These are phyloP conservation scores for Acanthisitta chloris DNA, from an alignment of 2,113 vertebrate genomes.

Conservation along the genomic window DNA sequence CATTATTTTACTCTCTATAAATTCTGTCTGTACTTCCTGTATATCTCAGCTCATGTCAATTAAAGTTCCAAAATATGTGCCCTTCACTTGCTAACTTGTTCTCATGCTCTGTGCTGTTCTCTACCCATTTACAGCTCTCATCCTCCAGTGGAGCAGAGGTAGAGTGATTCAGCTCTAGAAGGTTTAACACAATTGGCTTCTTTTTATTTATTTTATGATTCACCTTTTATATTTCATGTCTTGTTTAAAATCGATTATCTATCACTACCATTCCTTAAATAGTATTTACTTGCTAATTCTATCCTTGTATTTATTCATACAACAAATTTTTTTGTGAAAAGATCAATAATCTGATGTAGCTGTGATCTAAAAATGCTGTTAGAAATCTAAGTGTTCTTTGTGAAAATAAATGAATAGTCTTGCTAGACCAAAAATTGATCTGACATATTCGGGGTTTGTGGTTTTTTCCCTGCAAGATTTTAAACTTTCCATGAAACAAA, in stretches of 20 bases:
- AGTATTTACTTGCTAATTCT: background rate
- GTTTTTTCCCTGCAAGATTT: background rate
- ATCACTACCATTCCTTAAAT: background rate
- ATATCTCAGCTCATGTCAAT: background rate
- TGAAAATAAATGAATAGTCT: background rate
- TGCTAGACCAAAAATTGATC: background rate
- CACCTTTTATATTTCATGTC: background rate
- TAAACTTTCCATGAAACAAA: background rate
- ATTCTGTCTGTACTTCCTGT: background rate
- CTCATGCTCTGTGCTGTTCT: background rate
- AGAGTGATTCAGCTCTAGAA: background rate
- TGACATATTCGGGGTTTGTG: accelerated
- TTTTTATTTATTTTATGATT: background rate
- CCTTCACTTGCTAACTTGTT: background rate
- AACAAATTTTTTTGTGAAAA: background rate
- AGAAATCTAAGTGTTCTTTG: background rate
- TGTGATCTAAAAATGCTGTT: background rate
- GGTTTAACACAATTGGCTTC: background rate
- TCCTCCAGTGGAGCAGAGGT: background rate
- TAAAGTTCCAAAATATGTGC: background rate
- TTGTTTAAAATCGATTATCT: background rate
- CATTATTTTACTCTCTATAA: background rate
- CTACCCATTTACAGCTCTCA: background rate
- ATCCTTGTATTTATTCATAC: background rate
- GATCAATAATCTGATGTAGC: background rate